These are phyloP conservation scores for Timandra comae DNA, from an alignment of 2,888 invertebrate genomes.

Conservation along the genomic window DNA sequence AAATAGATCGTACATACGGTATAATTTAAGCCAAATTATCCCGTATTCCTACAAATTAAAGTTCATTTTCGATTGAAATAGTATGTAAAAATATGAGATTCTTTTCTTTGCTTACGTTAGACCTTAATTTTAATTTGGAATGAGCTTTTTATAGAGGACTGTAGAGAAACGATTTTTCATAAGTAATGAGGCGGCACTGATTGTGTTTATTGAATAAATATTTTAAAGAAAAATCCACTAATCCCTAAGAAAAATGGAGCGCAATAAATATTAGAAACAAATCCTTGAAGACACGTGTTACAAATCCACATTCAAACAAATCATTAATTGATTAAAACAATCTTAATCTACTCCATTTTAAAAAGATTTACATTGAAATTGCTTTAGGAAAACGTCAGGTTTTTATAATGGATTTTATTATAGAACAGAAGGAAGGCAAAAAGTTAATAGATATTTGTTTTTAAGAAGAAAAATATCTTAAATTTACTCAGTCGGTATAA, in stretches of 20 bases:
- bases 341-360: too few relatives aligned
- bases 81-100: conserved; percentile 39
- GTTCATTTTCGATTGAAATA: conserved; percentile 28
- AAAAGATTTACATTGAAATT: too few relatives aligned
- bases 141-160: conserved; percentile 72
- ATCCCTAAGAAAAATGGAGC: conserved; percentile 49
- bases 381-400: too few relatives aligned
- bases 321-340: too few relatives aligned
- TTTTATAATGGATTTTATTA: too few relatives aligned
- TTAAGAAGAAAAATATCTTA: too few relatives aligned
- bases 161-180: conserved; percentile 72
- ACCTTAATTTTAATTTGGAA: conserved; percentile 76
- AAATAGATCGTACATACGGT: conserved; percentile 44
- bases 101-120: conserved; percentile 59
- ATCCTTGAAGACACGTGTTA: conserved; percentile 63
- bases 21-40: conserved; percentile 26
- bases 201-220: conserved; percentile 71
- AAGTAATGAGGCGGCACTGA: conserved; percentile 73
- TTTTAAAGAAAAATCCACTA: conserved; percentile 59
- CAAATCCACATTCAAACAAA: conserved; percentile 42
- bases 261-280: conserved; percentile 61
- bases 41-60: conserved; percentile 25
- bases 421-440: too few relatives aligned
- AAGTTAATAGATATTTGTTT: too few relatives aligned
- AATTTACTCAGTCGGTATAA: too few relatives aligned